Base-by-base conservation (phyloP, 2,888 invertebrate genomes). In the Bimastos eiseni region DNA sequence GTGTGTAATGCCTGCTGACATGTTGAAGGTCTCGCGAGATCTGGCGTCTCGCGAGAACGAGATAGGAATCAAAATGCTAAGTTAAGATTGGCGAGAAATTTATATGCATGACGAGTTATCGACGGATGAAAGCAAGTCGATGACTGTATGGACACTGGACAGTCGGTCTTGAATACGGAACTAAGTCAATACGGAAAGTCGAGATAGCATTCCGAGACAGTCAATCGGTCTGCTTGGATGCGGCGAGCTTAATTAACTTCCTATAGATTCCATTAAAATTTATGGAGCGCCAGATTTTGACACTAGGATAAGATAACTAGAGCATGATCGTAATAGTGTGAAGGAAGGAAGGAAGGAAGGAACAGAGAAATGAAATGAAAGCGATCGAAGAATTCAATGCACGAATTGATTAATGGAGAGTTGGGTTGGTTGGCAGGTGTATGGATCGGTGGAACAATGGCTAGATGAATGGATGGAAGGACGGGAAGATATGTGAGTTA, bases 31-130 rank as follows among this genome's bases (percentile, higher is more conserved):
- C 70, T 70, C 70, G n/a, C 70, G 70, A 70, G 70, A n/a, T 70
- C 70, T n/a, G 70, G n/a, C 70, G n/a, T 70, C 70, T 70, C n/a
- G 70, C 70, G 70, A 70, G 70, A 70, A n/a, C 13, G 70, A 30
- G 70, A 70, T 70, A 70, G 30, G 70, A 70, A 70, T 70, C 70
- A 70, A 70, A n/a, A 70, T 70, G 70, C 70, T 70, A 70, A 70
- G 70, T 11, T 70, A 70, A 70, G 70, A 70, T 70, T 70, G 70
- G 30, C 70, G n/a, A n/a, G 30, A n/a, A 70, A 70, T 70, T 49
- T 30, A 70, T 70, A n/a, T 70, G 30, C 70, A n/a, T 70, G 8
- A 13, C 70, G 70, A 70, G 70, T 70, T n/a, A 70, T 30, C n/a
- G 30, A 8, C 8, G 70, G n/a, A 70, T n/a, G 70, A 70, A 70